These are phyloP conservation scores for Xestia rhomboidea DNA, from an alignment of 2,888 invertebrate species.

Conservation along the genomic window DNA sequence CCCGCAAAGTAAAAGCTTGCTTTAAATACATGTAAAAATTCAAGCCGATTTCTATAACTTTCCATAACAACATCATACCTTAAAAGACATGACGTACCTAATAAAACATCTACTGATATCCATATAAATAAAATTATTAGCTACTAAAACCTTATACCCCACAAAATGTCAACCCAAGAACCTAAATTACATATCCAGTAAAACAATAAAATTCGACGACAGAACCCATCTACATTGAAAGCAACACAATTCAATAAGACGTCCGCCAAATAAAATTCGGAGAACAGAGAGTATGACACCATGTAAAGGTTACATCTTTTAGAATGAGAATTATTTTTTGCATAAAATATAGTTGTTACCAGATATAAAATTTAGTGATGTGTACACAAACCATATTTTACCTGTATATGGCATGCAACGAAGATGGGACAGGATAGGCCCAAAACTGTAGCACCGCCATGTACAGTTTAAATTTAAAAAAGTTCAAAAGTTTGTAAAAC, in stretches of 20 bases:
- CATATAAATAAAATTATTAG: slow-evolving; percentile 34
- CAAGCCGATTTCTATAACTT: neutral
- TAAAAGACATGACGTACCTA: neutral
- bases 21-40: neutral
- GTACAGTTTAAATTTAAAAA: too few species aligned
- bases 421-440: too few species aligned
- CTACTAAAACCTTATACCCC: neutral
- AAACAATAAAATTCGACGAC: slow-evolving; percentile 50
- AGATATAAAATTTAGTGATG: too few species aligned
- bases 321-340: too few species aligned
- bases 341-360: too few species aligned
- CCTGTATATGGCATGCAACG: too few species aligned
- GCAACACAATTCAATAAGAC: slow-evolving; percentile 54
- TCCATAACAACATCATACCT: neutral
- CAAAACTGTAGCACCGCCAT: too few species aligned
- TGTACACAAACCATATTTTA: too few species aligned
- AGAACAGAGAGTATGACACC: neutral
- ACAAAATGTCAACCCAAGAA: slow-evolving; percentile 9
- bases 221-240: slow-evolving; percentile 42
- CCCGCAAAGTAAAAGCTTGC: too few species aligned
- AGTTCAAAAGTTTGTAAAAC: neutral
- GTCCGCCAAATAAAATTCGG: slow-evolving; percentile 29
- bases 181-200: slow-evolving; percentile 28
- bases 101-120: neutral
- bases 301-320: too few species aligned